A percentile compares a stretch with the other conserved stretches of the same genome.
Evolutionary conservation across 2,888 invertebrate genomes (phyloP).

Genomic region (Eudasyphora cyanicolor): DNA sequence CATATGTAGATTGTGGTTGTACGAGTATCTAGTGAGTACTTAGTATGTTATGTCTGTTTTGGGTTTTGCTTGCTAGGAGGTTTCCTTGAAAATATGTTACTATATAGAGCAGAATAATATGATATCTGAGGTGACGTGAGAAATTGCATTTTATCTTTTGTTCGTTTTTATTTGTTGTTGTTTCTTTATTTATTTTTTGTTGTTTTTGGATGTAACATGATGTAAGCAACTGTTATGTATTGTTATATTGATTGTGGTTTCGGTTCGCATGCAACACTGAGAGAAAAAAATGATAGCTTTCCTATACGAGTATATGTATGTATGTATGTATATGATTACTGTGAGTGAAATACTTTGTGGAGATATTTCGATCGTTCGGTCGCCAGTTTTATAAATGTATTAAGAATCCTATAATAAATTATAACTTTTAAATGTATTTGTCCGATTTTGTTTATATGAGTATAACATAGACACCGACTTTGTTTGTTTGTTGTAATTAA

Average conservation of each 20-base stretch:
- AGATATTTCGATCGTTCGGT: neutral
- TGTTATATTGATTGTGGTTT: constrained; percentile 36
- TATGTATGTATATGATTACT: constrained; percentile 20
- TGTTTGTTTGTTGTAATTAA: constrained; percentile 59
- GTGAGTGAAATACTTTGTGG: neutral
- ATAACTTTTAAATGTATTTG: constrained; percentile 11
- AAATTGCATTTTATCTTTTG: constrained; percentile 10
- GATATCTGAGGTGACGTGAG: constrained; percentile 23
- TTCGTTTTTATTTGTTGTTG: constrained; percentile 9
- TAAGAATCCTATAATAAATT: constrained; percentile 28
- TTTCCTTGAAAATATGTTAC: too few relatives aligned
- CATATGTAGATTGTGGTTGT: neutral
- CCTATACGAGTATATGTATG: too few relatives aligned
- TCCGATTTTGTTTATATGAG: constrained; percentile 50
- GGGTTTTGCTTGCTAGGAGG: too few relatives aligned
- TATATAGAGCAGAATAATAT: constrained; percentile 35
- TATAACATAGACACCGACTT: constrained; percentile 60
- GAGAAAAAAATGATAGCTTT: constrained; percentile 55
- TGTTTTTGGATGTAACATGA: too few relatives aligned
- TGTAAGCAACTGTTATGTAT: constrained; percentile 50
- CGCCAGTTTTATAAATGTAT: neutral
- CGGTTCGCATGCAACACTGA: constrained; percentile 61
- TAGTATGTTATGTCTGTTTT: constrained; percentile 22
- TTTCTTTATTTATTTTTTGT: too few relatives aligned
- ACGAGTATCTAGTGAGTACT: neutral